phyloP scores from a whole-genome alignment of 2,888 invertebrate species.

The Tachina fera region DNA sequence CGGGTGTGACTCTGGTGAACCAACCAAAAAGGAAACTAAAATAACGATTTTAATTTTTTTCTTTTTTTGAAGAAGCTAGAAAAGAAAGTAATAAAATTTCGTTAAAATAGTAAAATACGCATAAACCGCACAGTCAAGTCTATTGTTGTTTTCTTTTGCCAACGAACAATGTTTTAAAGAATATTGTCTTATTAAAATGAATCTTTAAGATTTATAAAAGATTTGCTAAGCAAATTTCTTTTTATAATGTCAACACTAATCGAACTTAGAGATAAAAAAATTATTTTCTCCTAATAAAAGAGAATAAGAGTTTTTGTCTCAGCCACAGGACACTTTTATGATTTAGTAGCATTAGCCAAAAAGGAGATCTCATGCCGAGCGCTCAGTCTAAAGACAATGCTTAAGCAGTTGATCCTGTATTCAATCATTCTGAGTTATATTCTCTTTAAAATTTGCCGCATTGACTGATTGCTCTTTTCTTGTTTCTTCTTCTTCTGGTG shows the following conservation, averaged over 20 bases:
- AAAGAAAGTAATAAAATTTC: slow-evolving; percentile 20
- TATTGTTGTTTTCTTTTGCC: background rate
- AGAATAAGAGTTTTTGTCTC: slow-evolving; percentile 40
- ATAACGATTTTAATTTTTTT: background rate
- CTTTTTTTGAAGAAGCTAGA: background rate
- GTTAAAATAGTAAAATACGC: background rate
- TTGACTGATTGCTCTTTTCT: slow-evolving; percentile 65
- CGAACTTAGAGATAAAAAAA: slow-evolving; percentile 44
- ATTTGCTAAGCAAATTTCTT: slow-evolving; percentile 63
- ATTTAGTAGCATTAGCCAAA: slow-evolving; percentile 58
- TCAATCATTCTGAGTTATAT: slow-evolving; percentile 11
- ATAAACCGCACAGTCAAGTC: background rate
- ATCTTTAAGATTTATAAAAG: slow-evolving; percentile 29
- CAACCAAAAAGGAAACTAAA: slow-evolving; percentile 70
- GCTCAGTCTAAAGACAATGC: slow-evolving; percentile 35
- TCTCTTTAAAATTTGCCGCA: slow-evolving; percentile 48
- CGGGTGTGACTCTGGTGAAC: slow-evolving; percentile 76
- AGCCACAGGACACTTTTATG: slow-evolving; percentile 70
- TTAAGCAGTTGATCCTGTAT: slow-evolving; percentile 54
- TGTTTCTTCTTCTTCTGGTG: slow-evolving; percentile 70
- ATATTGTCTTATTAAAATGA: slow-evolving; percentile 31
- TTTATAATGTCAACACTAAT: slow-evolving; percentile 72
- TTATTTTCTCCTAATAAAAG: slow-evolving; percentile 25
- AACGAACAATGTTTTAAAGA: background rate
- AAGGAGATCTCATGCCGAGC: slow-evolving; percentile 49